These are phyloP conservation scores for Thera britannica DNA, from an alignment of 2,888 invertebrate species.

Conservation along the genomic window DNA sequence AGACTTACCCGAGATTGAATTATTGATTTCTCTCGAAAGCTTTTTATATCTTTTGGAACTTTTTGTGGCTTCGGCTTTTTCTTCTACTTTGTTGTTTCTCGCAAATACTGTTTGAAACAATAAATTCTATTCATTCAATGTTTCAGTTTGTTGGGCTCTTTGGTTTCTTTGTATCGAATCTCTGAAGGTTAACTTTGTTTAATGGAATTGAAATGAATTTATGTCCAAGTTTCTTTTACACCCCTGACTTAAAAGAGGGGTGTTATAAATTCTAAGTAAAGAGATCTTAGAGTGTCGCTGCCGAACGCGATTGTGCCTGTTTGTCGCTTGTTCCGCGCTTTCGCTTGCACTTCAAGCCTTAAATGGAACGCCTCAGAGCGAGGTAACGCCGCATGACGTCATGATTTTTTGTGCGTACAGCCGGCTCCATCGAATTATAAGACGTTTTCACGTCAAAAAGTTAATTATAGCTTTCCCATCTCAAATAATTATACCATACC, in stretches of 20 bases:
- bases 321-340: no score
- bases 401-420: no score
- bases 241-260: no score
- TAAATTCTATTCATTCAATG: slow-evolving; percentile 20
- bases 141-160: slow-evolving; percentile 7
- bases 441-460: no score
- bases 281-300: background rate
- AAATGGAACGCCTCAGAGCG: no score
- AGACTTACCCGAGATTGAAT: slow-evolving; percentile 30
- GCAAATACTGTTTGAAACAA: slow-evolving; percentile 23
- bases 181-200: background rate
- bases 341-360: no score
- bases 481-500: no score
- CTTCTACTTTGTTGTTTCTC: slow-evolving; percentile 23
- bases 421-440: no score
- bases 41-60: slow-evolving; percentile 23
- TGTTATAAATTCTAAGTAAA: no score
- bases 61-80: slow-evolving; percentile 21
- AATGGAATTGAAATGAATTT: background rate
- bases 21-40: slow-evolving; percentile 31
- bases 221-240: background rate
- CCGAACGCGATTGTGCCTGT: no score
- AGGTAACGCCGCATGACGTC: no score
- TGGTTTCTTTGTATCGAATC: background rate
- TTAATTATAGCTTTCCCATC: no score